These are phyloP conservation scores for Elephas maximus DNA, from an alignment of 2,113 vertebrate species.

Conservation along the genomic window DNA sequence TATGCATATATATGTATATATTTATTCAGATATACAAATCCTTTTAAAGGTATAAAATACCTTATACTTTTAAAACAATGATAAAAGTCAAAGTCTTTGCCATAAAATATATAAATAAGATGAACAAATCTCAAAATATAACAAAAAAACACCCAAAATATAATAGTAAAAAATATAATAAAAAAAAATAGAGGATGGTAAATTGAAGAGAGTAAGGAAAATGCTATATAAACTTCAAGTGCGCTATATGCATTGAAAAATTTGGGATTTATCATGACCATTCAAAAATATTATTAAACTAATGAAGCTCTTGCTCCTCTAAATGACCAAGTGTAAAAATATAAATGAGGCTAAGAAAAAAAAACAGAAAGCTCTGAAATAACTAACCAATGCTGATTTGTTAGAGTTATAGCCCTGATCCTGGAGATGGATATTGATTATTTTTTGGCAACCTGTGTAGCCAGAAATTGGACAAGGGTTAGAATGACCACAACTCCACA, in stretches of 20 bases:
- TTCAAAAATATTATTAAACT: background rate
- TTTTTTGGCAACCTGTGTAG: background rate
- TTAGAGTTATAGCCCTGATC: background rate
- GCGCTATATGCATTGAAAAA: background rate
- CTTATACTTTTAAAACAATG: background rate
- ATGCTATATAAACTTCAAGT: background rate
- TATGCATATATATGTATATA: background rate
- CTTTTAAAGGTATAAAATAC: background rate
- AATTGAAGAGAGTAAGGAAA: background rate
- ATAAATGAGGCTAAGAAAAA: background rate
- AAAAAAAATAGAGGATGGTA: background rate
- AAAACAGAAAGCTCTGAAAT: background rate
- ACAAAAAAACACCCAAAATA: no score
- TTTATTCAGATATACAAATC: no score
- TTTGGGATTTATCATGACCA: background rate
- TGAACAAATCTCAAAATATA: background rate
- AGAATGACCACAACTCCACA: background rate
- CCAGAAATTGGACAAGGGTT: background rate
- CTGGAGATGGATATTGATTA: background rate
- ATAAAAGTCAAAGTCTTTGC: conserved; percentile 36
- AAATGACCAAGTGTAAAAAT: background rate
- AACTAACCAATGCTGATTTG: background rate
- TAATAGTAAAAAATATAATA: no score
- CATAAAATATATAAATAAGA: background rate
- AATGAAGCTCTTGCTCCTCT: background rate